Evolutionary conservation across 2,113 vertebrate species (phyloP), one percentile per base, ranked within the genome.

Genomic region (Pluvianellus socialis): DNA sequence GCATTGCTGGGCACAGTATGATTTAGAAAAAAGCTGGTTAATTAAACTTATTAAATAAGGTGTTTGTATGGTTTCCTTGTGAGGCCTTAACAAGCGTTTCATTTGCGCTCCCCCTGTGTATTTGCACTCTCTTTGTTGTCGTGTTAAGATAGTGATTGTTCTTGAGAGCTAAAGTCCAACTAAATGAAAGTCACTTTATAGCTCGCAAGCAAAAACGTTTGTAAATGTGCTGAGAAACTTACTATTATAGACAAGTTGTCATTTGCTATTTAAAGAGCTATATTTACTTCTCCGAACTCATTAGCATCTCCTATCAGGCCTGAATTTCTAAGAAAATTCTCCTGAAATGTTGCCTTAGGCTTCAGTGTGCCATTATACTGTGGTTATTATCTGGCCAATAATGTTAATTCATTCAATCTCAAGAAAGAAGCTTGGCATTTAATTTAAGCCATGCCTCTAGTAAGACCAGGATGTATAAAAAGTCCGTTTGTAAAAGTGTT

Each of bases 361-460:
- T 80, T 95, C 74, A 73, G 73, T 9, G 59, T 77, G 81, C 88
- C 93, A 80, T 97, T 97, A 86, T 86, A 53, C 91, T 19, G 81
- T 55, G 67, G 80, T 95, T 96, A 90, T 97, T 97, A 92, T 96
- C 89, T 96, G 91, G 94, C 89, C 94, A 91, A 67, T 96, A 89
- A 97, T 95, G 91, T 95, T 95, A 94, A 97, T 97, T 96, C 86
- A 91, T 92, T 95, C 95, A 63, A n/a, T 80, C 92, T 96, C 77
- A 55, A 74, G 94, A 50, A 96, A 83, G 89, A 73, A 90, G 81
- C 91, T 89, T 97, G 95, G 94, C 91, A 96, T 97, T 97, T 96
- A 58, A 96, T 95, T 94, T 95, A 73, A 95, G 85, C 81, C 71
- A n/a, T 93, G 87, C 96, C 91, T 90, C 67, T 77, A 61, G 89